phyloP scores from a whole-genome alignment of 2,113 vertebrate species.

The Rhombomys opimus region DNA sequence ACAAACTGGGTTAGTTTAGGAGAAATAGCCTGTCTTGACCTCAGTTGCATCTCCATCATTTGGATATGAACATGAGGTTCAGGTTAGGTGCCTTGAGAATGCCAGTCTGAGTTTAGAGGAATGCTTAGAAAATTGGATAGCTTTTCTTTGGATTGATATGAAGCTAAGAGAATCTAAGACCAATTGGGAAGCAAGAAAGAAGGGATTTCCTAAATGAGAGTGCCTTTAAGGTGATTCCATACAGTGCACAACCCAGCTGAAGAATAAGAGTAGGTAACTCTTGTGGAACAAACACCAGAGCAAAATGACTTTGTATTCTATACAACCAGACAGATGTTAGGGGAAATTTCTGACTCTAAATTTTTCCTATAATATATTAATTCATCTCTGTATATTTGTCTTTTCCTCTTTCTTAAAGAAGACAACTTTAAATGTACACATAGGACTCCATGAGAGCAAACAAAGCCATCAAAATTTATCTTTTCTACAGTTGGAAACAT shows the following conservation, averaged over 20 bases:
- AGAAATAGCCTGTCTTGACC: not conserved
- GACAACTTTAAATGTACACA: conserved; percentile 41
- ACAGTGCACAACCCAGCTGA: not conserved
- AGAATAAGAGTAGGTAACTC: not conserved
- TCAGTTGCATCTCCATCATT: not conserved
- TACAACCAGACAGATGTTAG: not conserved
- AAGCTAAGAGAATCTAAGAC: not conserved
- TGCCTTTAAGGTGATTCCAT: not conserved
- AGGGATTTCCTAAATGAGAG: not conserved
- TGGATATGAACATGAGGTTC: not conserved
- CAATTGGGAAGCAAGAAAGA: not conserved
- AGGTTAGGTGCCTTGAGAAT: not conserved
- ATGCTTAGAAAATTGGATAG: not conserved
- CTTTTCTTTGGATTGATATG: not conserved
- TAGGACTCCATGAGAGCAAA: conserved; percentile 39
- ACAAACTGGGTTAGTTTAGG: not conserved
- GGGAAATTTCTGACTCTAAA: not conserved
- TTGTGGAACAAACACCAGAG: not conserved
- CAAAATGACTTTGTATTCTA: not conserved
- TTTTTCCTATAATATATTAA: conserved; percentile 38
- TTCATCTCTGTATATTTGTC: conserved; percentile 59
- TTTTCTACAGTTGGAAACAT: conserved; percentile 54
- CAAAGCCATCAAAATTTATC: conserved; percentile 68
- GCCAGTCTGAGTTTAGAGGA: not conserved
- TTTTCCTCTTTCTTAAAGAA: conserved; percentile 1